These are phyloP conservation scores for Ptychadena robeensis DNA, from an alignment of 2,797 vertebrate species.

Conservation along the genomic window DNA sequence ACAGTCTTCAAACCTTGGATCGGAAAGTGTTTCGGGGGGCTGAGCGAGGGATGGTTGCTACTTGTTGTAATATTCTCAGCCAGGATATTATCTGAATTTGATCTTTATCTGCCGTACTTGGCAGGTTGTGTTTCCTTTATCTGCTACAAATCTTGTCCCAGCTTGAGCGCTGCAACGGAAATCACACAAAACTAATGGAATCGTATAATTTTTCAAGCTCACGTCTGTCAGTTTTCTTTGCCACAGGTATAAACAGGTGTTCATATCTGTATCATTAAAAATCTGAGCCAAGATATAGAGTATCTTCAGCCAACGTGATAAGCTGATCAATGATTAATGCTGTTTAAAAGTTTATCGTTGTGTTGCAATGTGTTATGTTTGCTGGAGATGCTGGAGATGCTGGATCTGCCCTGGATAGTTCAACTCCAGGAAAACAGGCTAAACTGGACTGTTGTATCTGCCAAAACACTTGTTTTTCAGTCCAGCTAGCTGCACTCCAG, in stretches of 20 bases:
- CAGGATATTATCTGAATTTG: slow-evolving; percentile 31
- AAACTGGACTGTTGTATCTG: too few species aligned
- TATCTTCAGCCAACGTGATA: too few species aligned
- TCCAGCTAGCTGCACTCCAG: too few species aligned
- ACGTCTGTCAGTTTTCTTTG: background rate
- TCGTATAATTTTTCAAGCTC: too few species aligned
- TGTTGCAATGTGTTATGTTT: too few species aligned
- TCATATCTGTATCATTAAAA: background rate
- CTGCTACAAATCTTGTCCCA: slow-evolving; percentile 14
- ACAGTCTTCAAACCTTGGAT: slow-evolving; percentile 15
- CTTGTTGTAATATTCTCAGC: slow-evolving; percentile 26
- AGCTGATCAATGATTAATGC: too few species aligned
- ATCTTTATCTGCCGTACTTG: slow-evolving; percentile 42
- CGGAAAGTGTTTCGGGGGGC: background rate
- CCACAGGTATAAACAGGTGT: background rate
- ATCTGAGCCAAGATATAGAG: too few species aligned
- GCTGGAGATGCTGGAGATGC: too few species aligned
- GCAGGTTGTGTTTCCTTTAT: slow-evolving; percentile 21
- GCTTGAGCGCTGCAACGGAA: slow-evolving; percentile 25
- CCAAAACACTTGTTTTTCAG: too few species aligned
- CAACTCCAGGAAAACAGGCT: too few species aligned
- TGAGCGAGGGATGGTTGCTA: background rate
- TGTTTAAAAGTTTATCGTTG: too few species aligned
- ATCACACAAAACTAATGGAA: background rate
- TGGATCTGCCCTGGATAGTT: too few species aligned